Evolutionary conservation across 2,888 invertebrate genomes (phyloP).

Genomic region (Cantharis rustica): DNA sequence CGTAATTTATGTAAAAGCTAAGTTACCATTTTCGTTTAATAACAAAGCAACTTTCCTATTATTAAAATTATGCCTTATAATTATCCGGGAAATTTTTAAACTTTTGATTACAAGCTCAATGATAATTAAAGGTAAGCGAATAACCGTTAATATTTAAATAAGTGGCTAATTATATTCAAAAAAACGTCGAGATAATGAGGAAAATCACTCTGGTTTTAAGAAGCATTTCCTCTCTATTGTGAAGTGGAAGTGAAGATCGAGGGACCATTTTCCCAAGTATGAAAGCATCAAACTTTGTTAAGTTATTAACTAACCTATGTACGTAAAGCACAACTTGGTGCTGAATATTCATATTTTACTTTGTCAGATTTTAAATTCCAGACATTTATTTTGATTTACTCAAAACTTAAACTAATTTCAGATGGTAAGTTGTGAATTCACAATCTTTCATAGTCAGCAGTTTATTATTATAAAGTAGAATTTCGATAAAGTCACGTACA

Average conservation of each 20-base stretch:
- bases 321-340: not conserved
- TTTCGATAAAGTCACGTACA: conserved; percentile 2
- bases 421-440: conserved; percentile 1
- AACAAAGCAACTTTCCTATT: not conserved
- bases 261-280: not conserved
- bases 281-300: not conserved
- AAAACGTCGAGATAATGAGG: not conserved
- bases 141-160: not conserved
- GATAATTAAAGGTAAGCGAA: not conserved
- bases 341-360: not conserved
- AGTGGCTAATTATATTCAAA: not conserved
- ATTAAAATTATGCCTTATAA: not conserved
- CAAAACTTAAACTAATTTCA: conserved; percentile 1
- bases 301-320: not conserved
- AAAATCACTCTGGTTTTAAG: not conserved
- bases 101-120: not conserved
- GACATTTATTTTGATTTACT: conserved; percentile 4
- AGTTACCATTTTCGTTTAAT: not conserved
- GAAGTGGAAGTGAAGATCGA: not conserved
- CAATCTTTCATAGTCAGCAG: conserved; percentile 2
- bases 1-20: not conserved
- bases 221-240: not conserved
- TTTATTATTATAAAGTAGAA: not conserved
- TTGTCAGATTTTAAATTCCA: not conserved
- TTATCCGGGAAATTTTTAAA: not conserved